phyloP scores from a whole-genome alignment of 2,888 invertebrate genomes.

The Pollenia griseotomentosa region DNA sequence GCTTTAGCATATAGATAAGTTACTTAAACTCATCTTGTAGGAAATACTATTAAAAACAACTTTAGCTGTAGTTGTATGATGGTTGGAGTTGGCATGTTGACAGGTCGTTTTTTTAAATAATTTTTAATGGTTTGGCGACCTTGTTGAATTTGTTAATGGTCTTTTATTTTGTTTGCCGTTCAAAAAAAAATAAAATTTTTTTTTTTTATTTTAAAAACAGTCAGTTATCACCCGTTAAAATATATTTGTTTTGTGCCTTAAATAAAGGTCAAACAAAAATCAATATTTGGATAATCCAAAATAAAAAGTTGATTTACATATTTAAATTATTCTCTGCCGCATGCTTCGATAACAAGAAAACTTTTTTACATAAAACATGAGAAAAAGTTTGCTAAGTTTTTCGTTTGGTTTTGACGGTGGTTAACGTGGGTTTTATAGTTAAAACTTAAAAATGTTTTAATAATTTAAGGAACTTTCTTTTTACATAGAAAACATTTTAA shows the following conservation, averaged over 20 bases:
- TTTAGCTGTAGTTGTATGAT: background rate
- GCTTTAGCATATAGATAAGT: background rate
- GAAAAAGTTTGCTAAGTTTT: background rate
- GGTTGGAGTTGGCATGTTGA: conserved; percentile 34
- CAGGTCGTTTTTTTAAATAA: conserved; percentile 34
- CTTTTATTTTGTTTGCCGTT: conserved; percentile 5
- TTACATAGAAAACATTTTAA: too few species aligned
- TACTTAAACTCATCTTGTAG: conserved; percentile 4
- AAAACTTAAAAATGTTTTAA: background rate
- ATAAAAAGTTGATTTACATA: background rate
- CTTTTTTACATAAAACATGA: background rate
- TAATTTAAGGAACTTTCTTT: background rate
- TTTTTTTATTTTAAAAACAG: background rate
- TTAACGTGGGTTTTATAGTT: background rate
- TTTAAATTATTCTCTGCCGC: background rate
- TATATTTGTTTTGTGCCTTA: background rate
- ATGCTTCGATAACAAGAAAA: conserved; percentile 3
- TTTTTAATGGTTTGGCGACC: conserved; percentile 12
- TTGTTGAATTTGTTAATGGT: conserved; percentile 19
- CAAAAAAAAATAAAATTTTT: background rate
- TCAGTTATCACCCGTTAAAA: background rate
- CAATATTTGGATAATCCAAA: conserved; percentile 35
- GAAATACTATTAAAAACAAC: background rate
- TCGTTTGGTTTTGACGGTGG: background rate
- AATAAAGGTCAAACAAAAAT: conserved; percentile 30